Evolutionary conservation across 1,140 invertebrate species (phyloP).

Genomic region (Pomacea maculata): DNA sequence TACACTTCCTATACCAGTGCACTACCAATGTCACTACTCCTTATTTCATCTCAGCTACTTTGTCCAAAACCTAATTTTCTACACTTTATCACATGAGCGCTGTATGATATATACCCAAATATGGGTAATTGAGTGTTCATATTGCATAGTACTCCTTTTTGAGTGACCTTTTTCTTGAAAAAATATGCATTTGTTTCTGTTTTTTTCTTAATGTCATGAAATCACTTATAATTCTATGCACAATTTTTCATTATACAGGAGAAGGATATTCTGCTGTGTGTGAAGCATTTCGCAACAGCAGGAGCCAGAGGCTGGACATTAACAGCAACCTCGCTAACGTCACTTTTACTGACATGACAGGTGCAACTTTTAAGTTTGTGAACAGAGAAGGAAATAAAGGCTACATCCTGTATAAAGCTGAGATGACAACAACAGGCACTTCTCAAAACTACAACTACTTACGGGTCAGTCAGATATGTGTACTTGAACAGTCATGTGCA

Average conservation of each 20-base stretch:
- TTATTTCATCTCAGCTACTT: too few relatives aligned
- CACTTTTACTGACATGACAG: conserved; percentile 48
- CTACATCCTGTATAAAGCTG: conserved; percentile 45
- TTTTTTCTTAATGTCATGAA: too few relatives aligned
- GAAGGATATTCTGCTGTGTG: conserved; percentile 52
- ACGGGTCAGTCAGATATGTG: conserved; percentile 33
- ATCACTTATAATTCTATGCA: neutral
- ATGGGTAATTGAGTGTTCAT: too few relatives aligned
- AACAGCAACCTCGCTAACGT: conserved; percentile 48
- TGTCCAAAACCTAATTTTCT: too few relatives aligned
- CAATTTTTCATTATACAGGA: conserved; percentile 10
- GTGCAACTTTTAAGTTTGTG: conserved; percentile 43
- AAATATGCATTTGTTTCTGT: too few relatives aligned
- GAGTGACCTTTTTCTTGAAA: too few relatives aligned
- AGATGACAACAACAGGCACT: conserved; percentile 25
- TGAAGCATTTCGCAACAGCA: conserved; percentile 44
- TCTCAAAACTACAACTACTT: conserved; percentile 39
- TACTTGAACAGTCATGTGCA: neutral
- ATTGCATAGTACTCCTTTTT: too few relatives aligned
- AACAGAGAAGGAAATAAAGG: conserved; percentile 52
- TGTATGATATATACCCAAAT: too few relatives aligned
- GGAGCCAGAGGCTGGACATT: conserved; percentile 34
- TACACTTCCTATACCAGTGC: too few relatives aligned
- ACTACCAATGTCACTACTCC: too few relatives aligned
- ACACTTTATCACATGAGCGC: too few relatives aligned